Evolutionary conservation across 2,888 invertebrate species (phyloP).

Genomic region (Pherbina coryleti): DNA sequence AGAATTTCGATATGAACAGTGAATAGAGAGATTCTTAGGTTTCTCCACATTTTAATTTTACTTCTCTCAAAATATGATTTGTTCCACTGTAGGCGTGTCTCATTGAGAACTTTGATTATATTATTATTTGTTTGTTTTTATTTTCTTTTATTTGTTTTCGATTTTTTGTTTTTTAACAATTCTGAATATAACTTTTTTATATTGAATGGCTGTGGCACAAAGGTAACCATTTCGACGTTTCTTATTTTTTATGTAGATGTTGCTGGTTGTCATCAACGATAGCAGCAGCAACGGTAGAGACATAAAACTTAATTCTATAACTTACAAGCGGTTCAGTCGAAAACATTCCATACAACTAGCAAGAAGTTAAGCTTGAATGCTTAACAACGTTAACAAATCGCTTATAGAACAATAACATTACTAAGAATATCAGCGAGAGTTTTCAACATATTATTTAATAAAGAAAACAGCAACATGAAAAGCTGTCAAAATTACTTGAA

Average conservation of each 20-base stretch:
- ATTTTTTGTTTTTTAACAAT: no score
- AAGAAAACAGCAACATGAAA: slow-evolving; percentile 40
- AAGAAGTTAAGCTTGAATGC: slow-evolving; percentile 42
- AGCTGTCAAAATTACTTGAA: slow-evolving; percentile 43
- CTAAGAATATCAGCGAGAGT: slow-evolving; percentile 40
- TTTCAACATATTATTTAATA: background rate
- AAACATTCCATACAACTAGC: slow-evolving; percentile 54
- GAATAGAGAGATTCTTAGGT: no score
- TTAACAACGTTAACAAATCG: slow-evolving; percentile 45
- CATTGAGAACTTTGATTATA: no score
- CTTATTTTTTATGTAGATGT: background rate
- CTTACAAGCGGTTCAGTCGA: slow-evolving; percentile 57
- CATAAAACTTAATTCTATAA: slow-evolving; percentile 58
- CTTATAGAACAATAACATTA: background rate
- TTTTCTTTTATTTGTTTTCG: no score
- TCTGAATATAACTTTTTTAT: background rate
- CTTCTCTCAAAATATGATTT: no score
- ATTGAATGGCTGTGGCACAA: background rate
- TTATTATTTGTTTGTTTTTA: no score
- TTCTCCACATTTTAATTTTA: no score
- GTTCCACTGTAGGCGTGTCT: no score
- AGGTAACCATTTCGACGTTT: no score
- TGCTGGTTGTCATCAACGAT: background rate
- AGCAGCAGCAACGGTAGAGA: slow-evolving; percentile 38
- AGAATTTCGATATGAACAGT: no score